Conservation (phyloP, 2,888 invertebrate genomes). For the Aleiodes leptofemur region DNA sequence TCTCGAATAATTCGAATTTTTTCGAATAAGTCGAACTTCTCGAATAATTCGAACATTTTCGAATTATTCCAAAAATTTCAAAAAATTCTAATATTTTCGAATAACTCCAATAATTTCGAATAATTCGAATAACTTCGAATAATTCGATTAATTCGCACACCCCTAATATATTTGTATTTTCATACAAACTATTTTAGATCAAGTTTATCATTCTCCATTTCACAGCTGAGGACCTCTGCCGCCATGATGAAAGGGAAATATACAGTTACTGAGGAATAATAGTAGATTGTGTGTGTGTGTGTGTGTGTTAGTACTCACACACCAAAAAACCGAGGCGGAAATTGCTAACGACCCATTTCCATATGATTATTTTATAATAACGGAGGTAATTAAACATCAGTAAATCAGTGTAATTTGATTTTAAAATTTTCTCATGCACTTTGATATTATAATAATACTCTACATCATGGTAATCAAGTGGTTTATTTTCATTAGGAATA, state of each 20-base stretch:
- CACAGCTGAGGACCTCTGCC: no score
- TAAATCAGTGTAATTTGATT: constrained; percentile 46
- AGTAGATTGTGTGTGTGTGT: neutral
- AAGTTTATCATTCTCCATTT: no score
- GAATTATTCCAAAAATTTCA: no score
- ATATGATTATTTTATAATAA: constrained; percentile 56
- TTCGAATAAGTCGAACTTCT: no score
- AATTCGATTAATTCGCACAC: no score
- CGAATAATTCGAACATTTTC: no score
- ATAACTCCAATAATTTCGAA: no score
- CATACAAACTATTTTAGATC: no score
- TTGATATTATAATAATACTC: constrained; percentile 12
- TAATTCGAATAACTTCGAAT: no score
- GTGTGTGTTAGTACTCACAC: constrained; percentile 22
- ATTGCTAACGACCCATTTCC: constrained; percentile 55
- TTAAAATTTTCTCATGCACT: constrained; percentile 8
- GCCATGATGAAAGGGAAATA: constrained; percentile 1
- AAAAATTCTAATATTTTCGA: no score
- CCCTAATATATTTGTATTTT: no score
- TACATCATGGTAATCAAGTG: neutral
- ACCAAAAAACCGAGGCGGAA: constrained; percentile 36
- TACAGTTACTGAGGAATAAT: constrained; percentile 18
- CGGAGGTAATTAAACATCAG: constrained; percentile 55
- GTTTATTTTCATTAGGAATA: neutral
- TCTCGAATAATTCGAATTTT: no score